Percentiles rank a stretch among this genome's conserved stretches.
Evolutionary conservation across 1,140 invertebrate genomes (phyloP).

Genomic region (Trypoxylus dichotomus): DNA sequence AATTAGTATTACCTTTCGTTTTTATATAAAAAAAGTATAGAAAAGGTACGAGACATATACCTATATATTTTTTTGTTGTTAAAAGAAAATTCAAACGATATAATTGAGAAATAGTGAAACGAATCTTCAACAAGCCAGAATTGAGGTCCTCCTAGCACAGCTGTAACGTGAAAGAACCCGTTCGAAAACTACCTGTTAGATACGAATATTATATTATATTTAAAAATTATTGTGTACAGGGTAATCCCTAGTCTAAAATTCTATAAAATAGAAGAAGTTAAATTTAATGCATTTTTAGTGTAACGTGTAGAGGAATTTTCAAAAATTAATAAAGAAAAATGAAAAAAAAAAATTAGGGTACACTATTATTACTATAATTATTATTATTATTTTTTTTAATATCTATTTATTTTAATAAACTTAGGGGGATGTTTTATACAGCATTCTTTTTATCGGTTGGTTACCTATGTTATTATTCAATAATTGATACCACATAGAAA

Average conservation of each 20-base stretch:
- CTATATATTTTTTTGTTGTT: background rate
- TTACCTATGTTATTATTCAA: no score
- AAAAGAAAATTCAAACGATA: background rate
- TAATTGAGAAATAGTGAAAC: background rate
- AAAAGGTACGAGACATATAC: no score
- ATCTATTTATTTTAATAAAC: no score
- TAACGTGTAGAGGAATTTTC: background rate
- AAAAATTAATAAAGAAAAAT: no score
- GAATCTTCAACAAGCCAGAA: background rate
- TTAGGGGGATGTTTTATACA: no score
- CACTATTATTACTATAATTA: no score
- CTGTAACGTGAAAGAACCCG: background rate
- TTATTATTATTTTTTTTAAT: no score
- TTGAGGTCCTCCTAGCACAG: background rate
- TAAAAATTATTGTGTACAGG: background rate
- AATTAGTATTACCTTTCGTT: no score
- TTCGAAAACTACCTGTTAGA: background rate
- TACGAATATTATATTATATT: background rate
- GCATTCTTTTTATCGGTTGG: background rate
- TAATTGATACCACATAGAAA: no score
- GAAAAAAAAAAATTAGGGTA: no score
- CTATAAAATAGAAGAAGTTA: constrained; percentile 25
- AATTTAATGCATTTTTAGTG: background rate
- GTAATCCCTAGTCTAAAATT: background rate
- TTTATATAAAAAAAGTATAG: no score